These are phyloP conservation scores for Scomberomorus guttatus DNA, from an alignment of 2,797 vertebrate genomes.

Conservation along the genomic window DNA sequence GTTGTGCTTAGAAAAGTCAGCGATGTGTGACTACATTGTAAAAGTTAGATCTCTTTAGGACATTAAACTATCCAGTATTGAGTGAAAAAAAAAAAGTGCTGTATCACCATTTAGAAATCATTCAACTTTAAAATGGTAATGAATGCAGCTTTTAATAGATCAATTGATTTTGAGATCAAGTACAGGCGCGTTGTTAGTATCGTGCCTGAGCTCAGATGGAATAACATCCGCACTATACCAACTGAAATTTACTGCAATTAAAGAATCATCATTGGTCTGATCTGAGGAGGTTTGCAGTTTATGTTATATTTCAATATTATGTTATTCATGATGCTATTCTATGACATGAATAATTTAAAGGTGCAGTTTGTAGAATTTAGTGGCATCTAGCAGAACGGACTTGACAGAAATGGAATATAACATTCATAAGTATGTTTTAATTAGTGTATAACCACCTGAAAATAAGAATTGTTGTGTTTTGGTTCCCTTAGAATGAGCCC, in stretches of 20 bases:
- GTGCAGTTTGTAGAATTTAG: no score
- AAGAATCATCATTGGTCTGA: slow-evolving; percentile 24
- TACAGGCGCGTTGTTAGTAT: slow-evolving; percentile 26
- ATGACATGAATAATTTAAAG: slow-evolving; percentile 44
- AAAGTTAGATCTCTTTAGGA: slow-evolving; percentile 44
- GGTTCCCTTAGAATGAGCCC: no score
- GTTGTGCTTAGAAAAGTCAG: slow-evolving; percentile 74
- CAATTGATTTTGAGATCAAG: slow-evolving; percentile 36
- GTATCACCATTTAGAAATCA: slow-evolving; percentile 28
- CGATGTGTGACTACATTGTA: slow-evolving; percentile 37
- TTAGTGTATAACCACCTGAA: no score
- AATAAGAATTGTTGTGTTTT: no score
- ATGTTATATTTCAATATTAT: slow-evolving; percentile 15
- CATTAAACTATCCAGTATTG: slow-evolving; percentile 31
- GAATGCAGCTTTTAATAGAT: slow-evolving; percentile 45
- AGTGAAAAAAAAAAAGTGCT: slow-evolving; percentile 29
- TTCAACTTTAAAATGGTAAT: slow-evolving; percentile 39
- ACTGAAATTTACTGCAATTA: slow-evolving; percentile 17
- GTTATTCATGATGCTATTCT: slow-evolving; percentile 40
- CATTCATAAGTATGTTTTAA: no score
- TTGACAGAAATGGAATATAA: no score
- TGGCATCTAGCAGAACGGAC: no score
- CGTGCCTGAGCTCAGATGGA: slow-evolving; percentile 24
- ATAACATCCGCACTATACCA: slow-evolving; percentile 1
- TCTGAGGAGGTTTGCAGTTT: slow-evolving; percentile 32